phyloP scores from a whole-genome alignment of 1,140 invertebrate species.

The Amphibalanus amphitrite region DNA sequence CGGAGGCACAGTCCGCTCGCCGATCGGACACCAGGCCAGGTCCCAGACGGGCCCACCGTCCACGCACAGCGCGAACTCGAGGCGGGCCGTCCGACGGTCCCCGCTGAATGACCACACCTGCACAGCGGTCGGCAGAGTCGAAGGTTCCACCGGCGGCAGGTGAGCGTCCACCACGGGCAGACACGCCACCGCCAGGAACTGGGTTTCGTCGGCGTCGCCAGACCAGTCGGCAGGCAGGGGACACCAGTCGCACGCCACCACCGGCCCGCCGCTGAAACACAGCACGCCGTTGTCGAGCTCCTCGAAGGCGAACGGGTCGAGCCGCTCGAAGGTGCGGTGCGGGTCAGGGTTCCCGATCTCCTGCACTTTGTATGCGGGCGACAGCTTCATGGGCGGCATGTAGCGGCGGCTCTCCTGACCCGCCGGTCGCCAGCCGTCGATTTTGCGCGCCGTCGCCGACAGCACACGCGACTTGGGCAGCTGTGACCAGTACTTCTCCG shows the following conservation, averaged over 20 bases:
- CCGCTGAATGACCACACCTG: background rate
- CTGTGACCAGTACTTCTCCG: background rate
- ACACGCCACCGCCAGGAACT: background rate
- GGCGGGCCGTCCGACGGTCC: background rate
- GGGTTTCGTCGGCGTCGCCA: background rate
- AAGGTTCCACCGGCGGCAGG: background rate
- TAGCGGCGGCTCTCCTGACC: background rate
- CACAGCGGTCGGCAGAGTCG: background rate
- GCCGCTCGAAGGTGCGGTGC: background rate
- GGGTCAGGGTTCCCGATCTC: constrained; percentile 10
- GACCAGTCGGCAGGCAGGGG: no score
- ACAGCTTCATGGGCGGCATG: background rate
- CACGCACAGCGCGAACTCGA: background rate
- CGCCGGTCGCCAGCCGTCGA: background rate
- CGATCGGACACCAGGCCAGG: background rate
- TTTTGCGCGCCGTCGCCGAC: no score
- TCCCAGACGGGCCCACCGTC: background rate
- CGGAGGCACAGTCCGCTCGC: background rate
- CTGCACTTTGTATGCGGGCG: background rate
- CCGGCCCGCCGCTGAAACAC: background rate
- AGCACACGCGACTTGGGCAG: background rate
- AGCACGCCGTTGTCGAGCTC: background rate
- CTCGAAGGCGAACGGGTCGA: background rate
- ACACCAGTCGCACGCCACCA: background rate
- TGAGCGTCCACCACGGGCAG: background rate